These are phyloP conservation scores for Hydropotes inermis DNA, from an alignment of 2,113 vertebrate species.

Conservation along the genomic window DNA sequence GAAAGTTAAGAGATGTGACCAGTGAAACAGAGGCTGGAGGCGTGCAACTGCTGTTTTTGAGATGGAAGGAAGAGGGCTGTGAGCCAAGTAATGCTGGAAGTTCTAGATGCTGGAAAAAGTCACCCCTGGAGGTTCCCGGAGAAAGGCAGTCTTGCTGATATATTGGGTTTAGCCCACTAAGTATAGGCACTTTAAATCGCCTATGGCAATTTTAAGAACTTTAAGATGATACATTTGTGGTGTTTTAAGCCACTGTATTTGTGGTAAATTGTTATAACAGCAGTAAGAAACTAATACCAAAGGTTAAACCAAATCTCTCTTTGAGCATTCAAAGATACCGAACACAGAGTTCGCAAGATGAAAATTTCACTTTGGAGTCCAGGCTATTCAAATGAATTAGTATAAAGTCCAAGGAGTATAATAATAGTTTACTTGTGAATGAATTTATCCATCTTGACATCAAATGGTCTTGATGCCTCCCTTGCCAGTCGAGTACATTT, in stretches of 20 bases:
- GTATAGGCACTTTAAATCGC: not conserved
- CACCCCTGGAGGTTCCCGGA: not conserved
- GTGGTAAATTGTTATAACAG: not conserved
- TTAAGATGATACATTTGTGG: not conserved
- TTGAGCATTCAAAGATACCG: not conserved
- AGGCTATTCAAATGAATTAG: not conserved
- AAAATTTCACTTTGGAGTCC: conserved; percentile 19
- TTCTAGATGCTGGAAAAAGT: not conserved
- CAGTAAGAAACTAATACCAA: conserved; percentile 3
- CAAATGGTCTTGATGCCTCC: not conserved
- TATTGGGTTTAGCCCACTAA: conserved; percentile 1
- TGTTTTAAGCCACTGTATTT: conserved; percentile 16
- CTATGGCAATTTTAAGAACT: not conserved
- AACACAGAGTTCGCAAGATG: not conserved
- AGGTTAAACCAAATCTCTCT: not conserved
- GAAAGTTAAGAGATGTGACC: not conserved
- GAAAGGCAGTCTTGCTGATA: not conserved
- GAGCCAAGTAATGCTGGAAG: not conserved
- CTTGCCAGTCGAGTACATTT: not conserved
- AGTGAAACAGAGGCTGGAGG: not conserved
- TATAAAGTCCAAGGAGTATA: not conserved
- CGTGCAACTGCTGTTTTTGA: not conserved
- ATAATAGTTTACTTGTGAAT: not conserved
- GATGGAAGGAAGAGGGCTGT: not conserved
- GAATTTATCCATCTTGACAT: not conserved